Percentiles rank a stretch among this genome's conserved stretches.
These are phyloP conservation scores for Lanistes nyassanus DNA, from an alignment of 1,140 invertebrate species.

Conservation along the genomic window DNA sequence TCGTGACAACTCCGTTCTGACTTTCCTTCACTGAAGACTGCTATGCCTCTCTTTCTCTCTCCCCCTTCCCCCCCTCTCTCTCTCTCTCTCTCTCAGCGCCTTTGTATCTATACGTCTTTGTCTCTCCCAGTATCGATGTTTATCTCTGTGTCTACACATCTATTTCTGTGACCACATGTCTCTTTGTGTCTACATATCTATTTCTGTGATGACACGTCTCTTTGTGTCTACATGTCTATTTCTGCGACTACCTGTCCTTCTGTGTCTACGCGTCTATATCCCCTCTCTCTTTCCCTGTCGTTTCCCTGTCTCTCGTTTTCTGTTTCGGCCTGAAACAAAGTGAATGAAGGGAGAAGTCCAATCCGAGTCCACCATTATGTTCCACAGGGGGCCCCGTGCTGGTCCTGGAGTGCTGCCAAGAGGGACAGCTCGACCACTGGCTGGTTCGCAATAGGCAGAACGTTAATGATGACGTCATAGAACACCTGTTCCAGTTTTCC, in stretches of 20 bases:
- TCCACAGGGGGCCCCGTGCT: conserved; percentile 39
- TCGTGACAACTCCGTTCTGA: no score
- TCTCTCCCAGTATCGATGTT: no score
- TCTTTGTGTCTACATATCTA: no score
- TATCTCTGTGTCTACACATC: no score
- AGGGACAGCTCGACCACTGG: conserved; percentile 38
- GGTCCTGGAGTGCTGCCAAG: conserved; percentile 41
- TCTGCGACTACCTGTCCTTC: neutral
- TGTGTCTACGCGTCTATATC: neutral
- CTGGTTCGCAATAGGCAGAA: conserved; percentile 25
- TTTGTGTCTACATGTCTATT: neutral
- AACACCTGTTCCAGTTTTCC: conserved; percentile 91
- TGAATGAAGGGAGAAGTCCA: no score
- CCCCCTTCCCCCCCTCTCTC: no score
- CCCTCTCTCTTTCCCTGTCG: neutral
- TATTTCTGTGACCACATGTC: neutral
- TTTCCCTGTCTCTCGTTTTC: no score
- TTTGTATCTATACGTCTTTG: no score
- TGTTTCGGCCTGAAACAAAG: no score
- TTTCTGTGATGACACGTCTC: neutral
- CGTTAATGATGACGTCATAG: conserved; percentile 73
- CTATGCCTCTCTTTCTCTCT: no score
- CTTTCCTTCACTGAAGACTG: no score
- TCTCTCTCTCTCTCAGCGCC: no score
- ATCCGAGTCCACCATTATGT: neutral